phyloP scores from a whole-genome alignment of 1,140 invertebrate species.

The Drosophila teissieri region DNA sequence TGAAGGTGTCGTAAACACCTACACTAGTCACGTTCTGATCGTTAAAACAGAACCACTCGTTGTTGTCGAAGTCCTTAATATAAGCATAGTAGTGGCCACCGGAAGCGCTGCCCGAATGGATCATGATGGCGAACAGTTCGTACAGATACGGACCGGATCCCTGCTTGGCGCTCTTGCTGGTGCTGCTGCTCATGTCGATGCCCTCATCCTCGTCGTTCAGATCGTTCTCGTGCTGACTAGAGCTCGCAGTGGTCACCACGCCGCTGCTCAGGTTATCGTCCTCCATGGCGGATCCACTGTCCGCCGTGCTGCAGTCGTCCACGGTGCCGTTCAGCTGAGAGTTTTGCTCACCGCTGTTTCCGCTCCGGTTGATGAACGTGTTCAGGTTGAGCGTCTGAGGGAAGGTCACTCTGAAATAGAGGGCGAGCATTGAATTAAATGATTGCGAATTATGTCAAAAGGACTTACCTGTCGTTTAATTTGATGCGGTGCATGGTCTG shows the following conservation, averaged over 20 bases:
- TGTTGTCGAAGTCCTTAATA: conserved; percentile 93
- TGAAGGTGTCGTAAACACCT: conserved; percentile 57
- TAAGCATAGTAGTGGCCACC: conserved; percentile 98
- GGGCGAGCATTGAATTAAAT: not conserved
- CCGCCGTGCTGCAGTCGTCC: conserved; percentile 90
- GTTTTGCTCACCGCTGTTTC: conserved; percentile 44
- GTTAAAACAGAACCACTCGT: conserved; percentile 93
- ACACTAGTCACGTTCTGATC: conserved; percentile 90
- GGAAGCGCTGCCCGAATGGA: conserved; percentile 95
- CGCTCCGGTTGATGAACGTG: conserved; percentile 86
- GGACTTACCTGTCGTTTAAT: conserved; percentile 93
- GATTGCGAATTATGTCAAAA: not conserved
- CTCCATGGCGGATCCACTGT: conserved; percentile 89
- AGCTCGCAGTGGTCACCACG: conserved; percentile 75
- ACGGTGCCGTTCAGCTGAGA: conserved; percentile 60
- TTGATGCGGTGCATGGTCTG: conserved; percentile 94
- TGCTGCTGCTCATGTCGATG: conserved; percentile 88
- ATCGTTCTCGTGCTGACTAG: conserved; percentile 81
- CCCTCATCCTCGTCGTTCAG: conserved; percentile 87
- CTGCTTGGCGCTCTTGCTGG: conserved; percentile 70
- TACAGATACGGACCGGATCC: conserved; percentile 91
- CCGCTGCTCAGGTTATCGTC: conserved; percentile 86
- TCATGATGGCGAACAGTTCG: conserved; percentile 96
- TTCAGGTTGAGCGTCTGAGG: conserved; percentile 93
- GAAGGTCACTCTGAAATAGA: conserved; percentile 91